Percentiles rank a stretch among this genome's conserved stretches.
These are phyloP conservation scores for Pao palembangensis DNA, from an alignment of 2,113 vertebrate species.

Conservation along the genomic window DNA sequence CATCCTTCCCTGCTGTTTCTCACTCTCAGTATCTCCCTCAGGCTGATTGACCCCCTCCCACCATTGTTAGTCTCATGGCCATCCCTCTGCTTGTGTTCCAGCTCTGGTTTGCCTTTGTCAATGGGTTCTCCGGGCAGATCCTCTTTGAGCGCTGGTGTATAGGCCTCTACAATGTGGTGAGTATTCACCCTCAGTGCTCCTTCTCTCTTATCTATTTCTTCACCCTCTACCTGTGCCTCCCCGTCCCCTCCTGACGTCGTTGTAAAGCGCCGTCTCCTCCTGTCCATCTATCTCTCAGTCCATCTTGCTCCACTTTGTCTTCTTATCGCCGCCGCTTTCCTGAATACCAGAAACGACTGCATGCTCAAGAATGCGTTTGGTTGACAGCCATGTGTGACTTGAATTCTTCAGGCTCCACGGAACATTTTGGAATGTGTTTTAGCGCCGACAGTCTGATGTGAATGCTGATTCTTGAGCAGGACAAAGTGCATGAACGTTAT, in stretches of 20 bases:
- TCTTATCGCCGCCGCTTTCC: conserved; percentile 20
- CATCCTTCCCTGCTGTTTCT: too few species aligned
- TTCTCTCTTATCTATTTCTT: conserved; percentile 7
- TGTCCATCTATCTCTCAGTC: conserved; percentile 19
- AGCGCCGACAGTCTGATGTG: conserved; percentile 17
- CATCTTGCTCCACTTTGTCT: conserved; percentile 24
- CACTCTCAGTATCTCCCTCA: not conserved
- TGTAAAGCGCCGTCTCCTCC: conserved; percentile 10
- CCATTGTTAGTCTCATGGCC: conserved; percentile 33
- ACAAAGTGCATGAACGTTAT: not conserved
- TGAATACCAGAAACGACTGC: conserved; percentile 24
- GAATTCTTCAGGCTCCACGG: conserved; percentile 15
- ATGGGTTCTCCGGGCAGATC: conserved; percentile 99
- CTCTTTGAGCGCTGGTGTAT: conserved; percentile 99
- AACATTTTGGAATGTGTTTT: conserved; percentile 20
- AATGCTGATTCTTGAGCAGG: conserved; percentile 8
- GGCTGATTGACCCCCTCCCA: conserved; percentile 24
- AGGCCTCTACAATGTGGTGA: conserved; percentile 98
- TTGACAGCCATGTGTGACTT: conserved; percentile 20
- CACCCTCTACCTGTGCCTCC: not conserved
- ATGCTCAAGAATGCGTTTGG: not conserved
- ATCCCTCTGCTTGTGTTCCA: conserved; percentile 77
- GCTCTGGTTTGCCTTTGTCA: conserved; percentile 99
- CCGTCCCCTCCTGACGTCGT: not conserved
- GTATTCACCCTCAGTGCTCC: conserved; percentile 50